These are phyloP conservation scores for Pherbina coryleti DNA, from an alignment of 2,888 invertebrate genomes.

Conservation along the genomic window DNA sequence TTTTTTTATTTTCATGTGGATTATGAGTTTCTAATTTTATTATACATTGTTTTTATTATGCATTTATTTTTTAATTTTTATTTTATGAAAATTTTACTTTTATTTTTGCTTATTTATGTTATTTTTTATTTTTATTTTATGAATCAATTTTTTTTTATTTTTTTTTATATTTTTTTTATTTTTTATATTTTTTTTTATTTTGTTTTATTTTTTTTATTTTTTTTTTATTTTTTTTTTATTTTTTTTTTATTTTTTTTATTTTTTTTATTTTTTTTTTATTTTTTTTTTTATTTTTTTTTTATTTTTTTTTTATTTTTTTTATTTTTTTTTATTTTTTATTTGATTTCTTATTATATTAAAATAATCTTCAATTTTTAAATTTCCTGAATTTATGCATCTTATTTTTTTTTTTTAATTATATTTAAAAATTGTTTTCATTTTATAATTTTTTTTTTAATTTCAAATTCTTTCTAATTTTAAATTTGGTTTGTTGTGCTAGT, in stretches of 20 bases:
- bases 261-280: not conserved
- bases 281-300: not conserved
- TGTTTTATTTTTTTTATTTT: not conserved
- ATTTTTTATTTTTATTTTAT: no score
- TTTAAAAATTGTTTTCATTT: not conserved
- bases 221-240: not conserved
- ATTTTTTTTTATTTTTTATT: not conserved
- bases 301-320: not conserved
- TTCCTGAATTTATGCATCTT: not conserved
- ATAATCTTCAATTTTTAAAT: not conserved
- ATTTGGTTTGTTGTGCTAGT: not conserved
- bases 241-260: not conserved
- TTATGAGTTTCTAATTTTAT: no score
- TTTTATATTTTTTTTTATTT: not conserved
- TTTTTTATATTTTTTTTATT: conserved; percentile 21
- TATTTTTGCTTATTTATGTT: no score
- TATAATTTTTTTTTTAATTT: not conserved
- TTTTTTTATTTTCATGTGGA: no score
- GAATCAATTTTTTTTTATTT: conserved; percentile 8
- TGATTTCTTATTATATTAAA: not conserved
- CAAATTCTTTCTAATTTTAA: not conserved
- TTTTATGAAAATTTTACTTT: no score
- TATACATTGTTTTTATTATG: no score
- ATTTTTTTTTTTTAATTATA: not conserved
- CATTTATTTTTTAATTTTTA: no score